Base-by-base conservation (phyloP, 1,140 invertebrate species). In the Zophobas atratus region DNA sequence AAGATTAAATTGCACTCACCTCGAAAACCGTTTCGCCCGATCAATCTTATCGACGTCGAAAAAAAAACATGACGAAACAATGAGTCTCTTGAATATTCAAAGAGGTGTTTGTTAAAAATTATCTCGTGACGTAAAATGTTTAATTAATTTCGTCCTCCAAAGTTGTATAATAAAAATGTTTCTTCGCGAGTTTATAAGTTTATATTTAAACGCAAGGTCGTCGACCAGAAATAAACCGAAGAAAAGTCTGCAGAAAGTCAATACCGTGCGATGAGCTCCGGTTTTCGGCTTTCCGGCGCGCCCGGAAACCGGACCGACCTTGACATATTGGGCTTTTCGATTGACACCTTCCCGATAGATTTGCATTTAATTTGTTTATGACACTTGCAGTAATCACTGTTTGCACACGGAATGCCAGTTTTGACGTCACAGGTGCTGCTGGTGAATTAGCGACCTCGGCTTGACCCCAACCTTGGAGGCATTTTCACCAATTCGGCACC, bases 191-290 rank as follows among this genome's bases (percentile, higher is more conserved):
- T 46, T 46, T 46, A 20, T 20, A 8, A 46, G 3, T 3, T 67
- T 67, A 67, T 67, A 67, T 67, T 67, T 67, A 67, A 67, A 67
- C 60, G 60, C 60, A 67, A 67, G 60, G 60, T 67, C 39, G 60
- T 43, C 60, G 60, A 67, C 60, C 60, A 63, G 57, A 63, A 39
- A 63, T 63, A 51, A 51, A 51, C 49, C 49, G n/a, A 51, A 51
- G 49, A 51, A 51, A 51, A 20, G 49, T 2, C 49, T 20, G 49
- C 20, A 51, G 20, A 51, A 20, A 6, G 49, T 51, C 6, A 51
- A 51, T 51, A 51, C 6, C 8, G 34, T 63, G 57, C 33, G n/a
- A 39, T 20, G 33, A 51, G 49, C 49, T 51, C 49, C 32, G 35
- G 5, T 55, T 55, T 51, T 51, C 35, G 2, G 53, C 53, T 55